Evolutionary conservation across 2,797 vertebrate genomes (phyloP).

Genomic region (Pempheris klunzingeri): DNA sequence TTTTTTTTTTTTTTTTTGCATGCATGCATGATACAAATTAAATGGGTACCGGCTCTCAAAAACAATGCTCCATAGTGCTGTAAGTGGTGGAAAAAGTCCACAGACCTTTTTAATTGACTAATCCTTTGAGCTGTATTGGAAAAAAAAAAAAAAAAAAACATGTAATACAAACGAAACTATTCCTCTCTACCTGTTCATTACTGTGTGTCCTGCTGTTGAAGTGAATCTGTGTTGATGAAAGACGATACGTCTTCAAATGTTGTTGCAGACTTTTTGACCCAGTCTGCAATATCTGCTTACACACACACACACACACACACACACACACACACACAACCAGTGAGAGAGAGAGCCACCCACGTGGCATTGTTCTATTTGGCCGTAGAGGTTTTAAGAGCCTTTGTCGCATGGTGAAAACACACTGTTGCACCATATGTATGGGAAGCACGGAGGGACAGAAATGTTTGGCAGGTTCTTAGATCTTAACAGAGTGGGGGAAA

Average conservation of each 20-base stretch:
- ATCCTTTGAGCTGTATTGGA: not conserved
- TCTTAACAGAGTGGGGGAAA: conserved; percentile 55
- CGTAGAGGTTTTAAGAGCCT: conserved; percentile 61
- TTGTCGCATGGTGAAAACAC: conserved; percentile 61
- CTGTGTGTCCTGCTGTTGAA: conserved; percentile 17
- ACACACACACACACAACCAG: conserved; percentile 8
- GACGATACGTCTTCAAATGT: conserved; percentile 45
- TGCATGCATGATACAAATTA: too few species aligned
- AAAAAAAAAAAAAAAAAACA: not conserved
- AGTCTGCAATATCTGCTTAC: conserved; percentile 33
- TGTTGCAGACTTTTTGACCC: conserved; percentile 41
- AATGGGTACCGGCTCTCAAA: too few species aligned
- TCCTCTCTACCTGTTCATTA: not conserved
- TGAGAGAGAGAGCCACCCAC: conserved; percentile 63
- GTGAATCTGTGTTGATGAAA: conserved; percentile 33
- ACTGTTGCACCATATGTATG: conserved; percentile 67
- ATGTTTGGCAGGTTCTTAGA: conserved; percentile 65
- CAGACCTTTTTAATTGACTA: not conserved
- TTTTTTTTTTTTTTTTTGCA: too few species aligned
- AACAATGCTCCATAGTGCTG: not conserved
- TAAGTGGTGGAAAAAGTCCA: not conserved
- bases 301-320: conserved; percentile 4
- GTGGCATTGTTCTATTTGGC: conserved; percentile 65
- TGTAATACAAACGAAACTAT: not conserved
- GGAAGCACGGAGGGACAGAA: conserved; percentile 68